Conservation (phyloP, 2,113 vertebrate genomes). For the Sitta europaea region DNA sequence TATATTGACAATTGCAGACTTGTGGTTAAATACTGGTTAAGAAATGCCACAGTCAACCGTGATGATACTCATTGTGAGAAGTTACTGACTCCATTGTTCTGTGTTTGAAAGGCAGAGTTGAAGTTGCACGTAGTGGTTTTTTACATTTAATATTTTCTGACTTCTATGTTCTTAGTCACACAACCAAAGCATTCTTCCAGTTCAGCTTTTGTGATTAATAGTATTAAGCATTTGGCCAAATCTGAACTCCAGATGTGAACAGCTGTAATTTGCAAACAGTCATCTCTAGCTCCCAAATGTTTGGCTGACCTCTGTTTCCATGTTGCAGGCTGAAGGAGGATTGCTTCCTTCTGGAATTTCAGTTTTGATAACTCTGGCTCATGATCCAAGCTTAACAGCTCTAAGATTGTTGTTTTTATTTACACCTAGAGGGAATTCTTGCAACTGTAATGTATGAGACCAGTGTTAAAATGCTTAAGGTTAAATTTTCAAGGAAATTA, state of each 20-base stretch:
- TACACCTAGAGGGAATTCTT: background rate
- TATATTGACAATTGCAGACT: background rate
- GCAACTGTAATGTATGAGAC: background rate
- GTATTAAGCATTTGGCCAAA: background rate
- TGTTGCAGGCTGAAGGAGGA: constrained; percentile 6
- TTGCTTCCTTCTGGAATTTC: constrained; percentile 26
- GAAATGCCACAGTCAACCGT: background rate
- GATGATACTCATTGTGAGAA: background rate
- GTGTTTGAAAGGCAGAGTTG: background rate
- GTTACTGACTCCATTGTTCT: background rate
- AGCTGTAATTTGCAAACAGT: constrained; percentile 18
- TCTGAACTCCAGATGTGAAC: constrained; percentile 42
- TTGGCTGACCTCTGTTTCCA: constrained; percentile 45
- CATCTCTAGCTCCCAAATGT: background rate
- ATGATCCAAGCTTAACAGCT: background rate
- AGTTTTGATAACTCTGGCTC: background rate
- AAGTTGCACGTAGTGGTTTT: background rate
- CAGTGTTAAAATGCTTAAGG: background rate
- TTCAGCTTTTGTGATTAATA: constrained; percentile 23
- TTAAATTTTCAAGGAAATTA: background rate
- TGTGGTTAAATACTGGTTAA: background rate
- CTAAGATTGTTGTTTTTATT: background rate
- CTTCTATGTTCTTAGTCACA: background rate
- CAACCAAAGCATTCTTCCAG: background rate
- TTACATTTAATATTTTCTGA: background rate